These are phyloP conservation scores for Drosophila triauraria DNA, from an alignment of 1,140 invertebrate species.

Conservation along the genomic window DNA sequence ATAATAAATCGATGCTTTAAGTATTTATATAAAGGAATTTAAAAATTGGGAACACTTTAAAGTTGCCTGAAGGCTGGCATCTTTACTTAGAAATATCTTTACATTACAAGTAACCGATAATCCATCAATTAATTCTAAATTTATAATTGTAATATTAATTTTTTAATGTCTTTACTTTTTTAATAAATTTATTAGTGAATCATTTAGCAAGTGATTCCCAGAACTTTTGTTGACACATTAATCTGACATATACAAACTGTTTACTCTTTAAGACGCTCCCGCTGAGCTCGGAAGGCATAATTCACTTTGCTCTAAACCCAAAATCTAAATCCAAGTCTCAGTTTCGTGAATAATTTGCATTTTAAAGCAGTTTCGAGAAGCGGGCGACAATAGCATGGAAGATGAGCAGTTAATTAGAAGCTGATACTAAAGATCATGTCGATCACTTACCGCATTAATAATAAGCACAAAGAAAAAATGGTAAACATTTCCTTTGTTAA, in stretches of 20 bases:
- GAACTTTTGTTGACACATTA: slow-evolving; percentile 4
- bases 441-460: slow-evolving; percentile 47
- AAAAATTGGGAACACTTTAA: not conserved
- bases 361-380: slow-evolving; percentile 39
- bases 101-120: too few species aligned
- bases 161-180: not conserved
- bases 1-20: not conserved
- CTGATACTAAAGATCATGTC: slow-evolving; percentile 8
- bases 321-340: slow-evolving; percentile 19
- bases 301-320: slow-evolving; percentile 23
- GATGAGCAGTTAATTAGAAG: slow-evolving; percentile 39
- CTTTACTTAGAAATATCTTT: too few species aligned
- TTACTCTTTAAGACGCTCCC: not conserved
- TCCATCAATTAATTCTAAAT: too few species aligned
- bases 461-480: not conserved
- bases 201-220: not conserved
- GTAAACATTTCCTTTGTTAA: not conserved
- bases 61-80: too few species aligned
- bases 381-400: slow-evolving; percentile 19
- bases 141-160: not conserved
- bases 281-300: slow-evolving; percentile 28
- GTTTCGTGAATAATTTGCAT: slow-evolving; percentile 32
- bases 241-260: slow-evolving; percentile 27
- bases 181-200: not conserved
- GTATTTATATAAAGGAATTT: not conserved